Base-by-base conservation (phyloP, 2,888 invertebrate genomes). In the Trissonchulus sp. region DNA sequence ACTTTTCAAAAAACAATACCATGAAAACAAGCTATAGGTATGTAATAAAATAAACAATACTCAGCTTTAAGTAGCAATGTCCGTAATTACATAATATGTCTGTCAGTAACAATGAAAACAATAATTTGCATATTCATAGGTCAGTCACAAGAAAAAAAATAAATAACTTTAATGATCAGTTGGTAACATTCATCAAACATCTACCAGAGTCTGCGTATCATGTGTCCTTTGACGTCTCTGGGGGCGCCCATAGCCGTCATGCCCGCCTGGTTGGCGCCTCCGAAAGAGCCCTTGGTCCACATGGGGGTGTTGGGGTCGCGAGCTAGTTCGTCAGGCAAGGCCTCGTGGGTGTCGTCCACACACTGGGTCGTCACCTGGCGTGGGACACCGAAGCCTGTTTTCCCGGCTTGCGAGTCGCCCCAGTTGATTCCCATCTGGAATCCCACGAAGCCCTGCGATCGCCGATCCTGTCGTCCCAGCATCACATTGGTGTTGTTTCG, bases 341-440 rank as follows among this genome's bases (percentile, higher is more conserved):
- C 83, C 8, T 48, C 74, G 36, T 36, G 68, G 36, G 80, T 78
- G 77, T 84, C 84, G 79, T 83, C 83, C 75, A 81, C 80, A 78
- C 79, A 83, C 36, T 81, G 75, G 34, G 83, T 84, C 80, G 81
- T 83, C 63, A 80, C 79, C 76, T 80, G 78, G 2, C 74, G 23
- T 62, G 73, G 85, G 79, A 86, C 85, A 62, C 88, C 88, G 81
- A 88, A 88, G 23, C 87, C 87, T 63, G 86, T 87, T 85, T 87
- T 87, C 76, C 87, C 87, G 48, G 85, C 81, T 80, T 88, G 87
- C 37, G 86, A 86, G 34, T 88, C 88, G 68, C 87, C 87, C 81
- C 85, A 85, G 82, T 88, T 87, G 77, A 86, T 86, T 75, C 88
- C 88, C 81, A 87, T 87, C 79, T 88, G 88, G 76, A 87, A 84